These are phyloP conservation scores for Drosophila jambulina DNA, from an alignment of 1,140 invertebrate genomes.

Conservation along the genomic window DNA sequence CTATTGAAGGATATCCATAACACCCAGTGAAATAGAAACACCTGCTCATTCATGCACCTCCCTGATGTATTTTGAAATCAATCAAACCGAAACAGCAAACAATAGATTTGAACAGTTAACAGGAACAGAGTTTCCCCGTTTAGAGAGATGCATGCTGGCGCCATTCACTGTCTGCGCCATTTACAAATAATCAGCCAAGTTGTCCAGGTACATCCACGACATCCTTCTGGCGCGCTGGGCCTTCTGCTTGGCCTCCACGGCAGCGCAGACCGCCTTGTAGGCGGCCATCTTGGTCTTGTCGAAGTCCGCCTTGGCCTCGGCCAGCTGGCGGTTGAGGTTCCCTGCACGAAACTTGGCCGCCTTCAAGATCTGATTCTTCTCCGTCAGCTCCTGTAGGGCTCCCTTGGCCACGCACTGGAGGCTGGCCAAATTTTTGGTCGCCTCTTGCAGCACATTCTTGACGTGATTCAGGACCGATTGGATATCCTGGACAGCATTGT, in stretches of 20 bases:
- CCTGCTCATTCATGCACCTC: background rate
- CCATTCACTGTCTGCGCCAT: background rate
- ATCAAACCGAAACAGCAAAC: background rate
- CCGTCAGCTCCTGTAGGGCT: background rate
- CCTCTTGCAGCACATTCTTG: background rate
- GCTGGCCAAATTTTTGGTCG: background rate
- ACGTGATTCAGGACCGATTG: background rate
- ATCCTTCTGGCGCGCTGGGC: background rate
- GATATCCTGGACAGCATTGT: background rate
- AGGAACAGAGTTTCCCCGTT: background rate
- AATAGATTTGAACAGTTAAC: background rate
- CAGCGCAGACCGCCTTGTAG: conserved; percentile 2
- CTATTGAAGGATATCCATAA: too few species aligned
- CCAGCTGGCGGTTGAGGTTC: background rate
- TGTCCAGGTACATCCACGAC: background rate
- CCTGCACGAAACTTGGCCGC: background rate
- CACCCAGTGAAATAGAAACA: too few species aligned
- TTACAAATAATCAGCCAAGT: background rate
- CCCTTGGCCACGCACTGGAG: background rate
- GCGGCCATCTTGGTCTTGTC: conserved; percentile 11
- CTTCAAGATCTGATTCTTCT: background rate
- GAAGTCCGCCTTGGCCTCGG: background rate
- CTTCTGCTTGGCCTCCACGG: conserved; percentile 13
- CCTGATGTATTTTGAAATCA: background rate
- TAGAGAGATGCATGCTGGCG: background rate